Evolutionary conservation across 1,140 invertebrate species (phyloP), one percentile per base, ranked within the genome.

Genomic region (Drosophila bocqueti): DNA sequence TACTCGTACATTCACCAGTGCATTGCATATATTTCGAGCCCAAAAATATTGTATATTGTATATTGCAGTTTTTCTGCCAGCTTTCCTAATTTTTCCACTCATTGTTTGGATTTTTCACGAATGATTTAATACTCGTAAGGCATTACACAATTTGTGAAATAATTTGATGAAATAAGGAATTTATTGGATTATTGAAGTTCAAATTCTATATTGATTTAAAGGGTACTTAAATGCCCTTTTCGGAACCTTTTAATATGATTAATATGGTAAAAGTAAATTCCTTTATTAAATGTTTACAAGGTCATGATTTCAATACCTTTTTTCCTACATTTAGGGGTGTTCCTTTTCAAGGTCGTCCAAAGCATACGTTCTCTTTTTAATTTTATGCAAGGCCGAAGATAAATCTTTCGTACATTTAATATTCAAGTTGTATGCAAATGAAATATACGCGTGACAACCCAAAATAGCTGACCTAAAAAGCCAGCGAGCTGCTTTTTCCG

Each of bases 401-500:
- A 13, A 42, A 64, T 60, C 16, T 34, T 26, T 26, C 8, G 45
- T 16, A 24, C 18, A 50, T 64, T 65, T 63, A 16, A n/a, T 26
- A 40, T 24, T 6, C 15, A n/a, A 58, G 36, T 24, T 26, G 24
- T 42, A 43, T 16, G 42, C 59, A 74, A 83, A 65, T 60, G 54
- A 73, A 18, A 49, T 31, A 50, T 63, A 38, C 34, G 69, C 69
- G 75, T 79, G 75, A 63, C 65, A 67, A 45, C 65, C 62, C 21
- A 80, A 86, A 89, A 86, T 86, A 86, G 69, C 76, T 87, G 83
- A 89, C 83, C 84, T 58, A 89, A 40, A 89, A 82, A 66, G 46
- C 18, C 58, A 59, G 64, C 26, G 49, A 46, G 47, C 59, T 73
- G 43, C 34, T 26, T 67, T 40, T 58, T 79, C 60, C 67, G 49